Conservation (phyloP, 2,888 invertebrate species). For the Eupeodes latifasciatus region DNA sequence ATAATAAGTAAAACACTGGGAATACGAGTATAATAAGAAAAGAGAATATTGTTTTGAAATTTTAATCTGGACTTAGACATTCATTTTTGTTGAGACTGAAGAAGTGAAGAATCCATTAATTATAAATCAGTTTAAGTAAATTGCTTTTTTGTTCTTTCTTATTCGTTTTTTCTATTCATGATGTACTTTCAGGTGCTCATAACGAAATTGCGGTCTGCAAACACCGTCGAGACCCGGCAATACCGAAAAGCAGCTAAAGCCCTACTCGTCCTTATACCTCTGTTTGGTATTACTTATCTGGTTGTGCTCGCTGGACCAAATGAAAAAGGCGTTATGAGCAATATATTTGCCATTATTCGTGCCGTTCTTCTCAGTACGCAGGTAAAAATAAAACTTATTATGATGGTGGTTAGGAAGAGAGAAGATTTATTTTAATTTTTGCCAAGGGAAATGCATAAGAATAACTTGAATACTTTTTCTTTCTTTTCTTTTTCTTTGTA, state of each 20-base stretch:
- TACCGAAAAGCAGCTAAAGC: slow-evolving; percentile 96
- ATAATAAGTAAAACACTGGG: not conserved
- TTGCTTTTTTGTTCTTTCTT: not conserved
- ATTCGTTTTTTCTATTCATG: not conserved
- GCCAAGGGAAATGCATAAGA: slow-evolving; percentile 15
- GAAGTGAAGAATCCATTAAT: slow-evolving; percentile 33
- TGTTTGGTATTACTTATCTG: slow-evolving; percentile 95
- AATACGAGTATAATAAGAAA: not conserved
- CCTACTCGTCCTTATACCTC: slow-evolving; percentile 94
- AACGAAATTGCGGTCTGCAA: slow-evolving; percentile 95
- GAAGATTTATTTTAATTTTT: slow-evolving; percentile 60
- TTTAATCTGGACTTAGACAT: slow-evolving; percentile 58
- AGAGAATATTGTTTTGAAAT: slow-evolving; percentile 9
- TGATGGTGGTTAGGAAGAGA: slow-evolving; percentile 48
- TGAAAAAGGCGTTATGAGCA: slow-evolving; percentile 88
- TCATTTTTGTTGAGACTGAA: not conserved
- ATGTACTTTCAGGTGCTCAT: slow-evolving; percentile 90
- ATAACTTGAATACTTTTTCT: slow-evolving; percentile 47
- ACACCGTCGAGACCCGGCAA: slow-evolving; percentile 95
- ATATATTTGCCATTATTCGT: slow-evolving; percentile 91
- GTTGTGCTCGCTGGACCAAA: slow-evolving; percentile 93
- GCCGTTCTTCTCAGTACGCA: slow-evolving; percentile 95
- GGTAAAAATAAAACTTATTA: slow-evolving; percentile 85
- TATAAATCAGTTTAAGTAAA: slow-evolving; percentile 60
- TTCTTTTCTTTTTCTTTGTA: not conserved